phyloP scores from a whole-genome alignment of 2,888 invertebrate genomes.

The Tenthredo livida region DNA sequence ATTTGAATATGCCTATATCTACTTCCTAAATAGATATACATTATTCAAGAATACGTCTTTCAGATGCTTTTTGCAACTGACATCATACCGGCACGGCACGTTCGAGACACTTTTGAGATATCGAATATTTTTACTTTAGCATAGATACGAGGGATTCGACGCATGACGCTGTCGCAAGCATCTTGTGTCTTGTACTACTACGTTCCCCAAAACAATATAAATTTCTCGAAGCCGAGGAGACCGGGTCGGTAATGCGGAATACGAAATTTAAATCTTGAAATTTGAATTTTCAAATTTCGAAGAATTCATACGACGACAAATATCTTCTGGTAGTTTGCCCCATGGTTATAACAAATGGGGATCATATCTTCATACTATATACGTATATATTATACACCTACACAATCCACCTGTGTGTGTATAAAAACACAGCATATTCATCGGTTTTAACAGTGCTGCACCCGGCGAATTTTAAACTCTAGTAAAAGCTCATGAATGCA shows the following conservation, averaged over 20 bases:
- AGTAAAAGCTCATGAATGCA: conserved; percentile 43
- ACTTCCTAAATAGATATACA: conserved; percentile 20
- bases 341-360: conserved; percentile 25
- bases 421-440: not conserved
- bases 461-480: conserved; percentile 30
- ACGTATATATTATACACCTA: not conserved
- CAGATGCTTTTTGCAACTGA: conserved; percentile 16
- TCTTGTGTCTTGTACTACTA: conserved; percentile 11
- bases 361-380: not conserved
- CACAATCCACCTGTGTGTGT: not conserved
- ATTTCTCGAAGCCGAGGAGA: not conserved
- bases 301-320: conserved; percentile 9
- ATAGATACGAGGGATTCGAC: conserved; percentile 38
- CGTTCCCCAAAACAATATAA: conserved; percentile 24
- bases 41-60: conserved; percentile 40
- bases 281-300: not conserved
- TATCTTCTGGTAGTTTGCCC: not conserved
- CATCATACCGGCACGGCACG: not conserved
- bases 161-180: not conserved
- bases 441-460: conserved; percentile 21
- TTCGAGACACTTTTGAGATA: conserved; percentile 35
- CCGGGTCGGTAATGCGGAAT: not conserved
- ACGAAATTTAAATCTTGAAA: conserved; percentile 7
- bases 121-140: conserved; percentile 35
- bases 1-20: conserved; percentile 23